Percentiles rank a stretch among this genome's conserved stretches.
Conservation (phyloP, 1,140 invertebrate genomes). For the Neodiprion virginianus region DNA sequence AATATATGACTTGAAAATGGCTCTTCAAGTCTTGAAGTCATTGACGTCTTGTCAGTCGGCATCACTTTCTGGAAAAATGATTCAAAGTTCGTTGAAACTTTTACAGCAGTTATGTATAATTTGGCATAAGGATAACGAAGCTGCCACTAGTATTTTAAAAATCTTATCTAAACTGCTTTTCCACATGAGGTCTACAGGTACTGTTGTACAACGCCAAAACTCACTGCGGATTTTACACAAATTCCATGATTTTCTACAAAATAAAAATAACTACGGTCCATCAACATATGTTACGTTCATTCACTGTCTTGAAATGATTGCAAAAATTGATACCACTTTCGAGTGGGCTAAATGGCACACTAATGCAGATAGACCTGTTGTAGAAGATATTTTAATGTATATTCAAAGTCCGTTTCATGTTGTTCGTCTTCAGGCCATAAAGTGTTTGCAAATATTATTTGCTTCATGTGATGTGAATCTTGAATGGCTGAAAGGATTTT, state of each 20-base stretch:
- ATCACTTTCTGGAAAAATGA: slow-evolving; percentile 28
- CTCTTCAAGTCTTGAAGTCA: slow-evolving; percentile 35
- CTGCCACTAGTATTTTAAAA: slow-evolving; percentile 32
- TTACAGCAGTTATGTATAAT: slow-evolving; percentile 31
- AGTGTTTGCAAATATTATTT: slow-evolving; percentile 45
- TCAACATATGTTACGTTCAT: slow-evolving; percentile 43
- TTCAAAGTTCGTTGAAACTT: slow-evolving; percentile 26
- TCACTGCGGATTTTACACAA: slow-evolving; percentile 22
- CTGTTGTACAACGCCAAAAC: slow-evolving; percentile 11
- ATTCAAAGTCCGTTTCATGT: slow-evolving; percentile 48
- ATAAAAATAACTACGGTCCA: slow-evolving; percentile 42
- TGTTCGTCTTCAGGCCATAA: slow-evolving; percentile 52
- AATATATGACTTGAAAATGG: slow-evolving; percentile 32
- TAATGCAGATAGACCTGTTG: slow-evolving; percentile 25
- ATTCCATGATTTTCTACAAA: slow-evolving; percentile 21
- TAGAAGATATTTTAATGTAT: slow-evolving; percentile 46
- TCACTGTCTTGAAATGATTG: slow-evolving; percentile 45
- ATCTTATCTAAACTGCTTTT: slow-evolving; percentile 38
- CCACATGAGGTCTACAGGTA: slow-evolving; percentile 20
- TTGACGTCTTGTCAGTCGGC: slow-evolving; percentile 21
- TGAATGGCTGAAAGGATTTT: slow-evolving; percentile 39
- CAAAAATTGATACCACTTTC: slow-evolving; percentile 33
- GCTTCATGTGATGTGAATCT: slow-evolving; percentile 33
- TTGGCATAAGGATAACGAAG: slow-evolving; percentile 33
- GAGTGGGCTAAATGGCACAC: slow-evolving; percentile 22